A percentile compares a stretch with the other conserved stretches of the same genome.
Conservation (phyloP, 2,113 vertebrate genomes). For the Labrus mixtus region DNA sequence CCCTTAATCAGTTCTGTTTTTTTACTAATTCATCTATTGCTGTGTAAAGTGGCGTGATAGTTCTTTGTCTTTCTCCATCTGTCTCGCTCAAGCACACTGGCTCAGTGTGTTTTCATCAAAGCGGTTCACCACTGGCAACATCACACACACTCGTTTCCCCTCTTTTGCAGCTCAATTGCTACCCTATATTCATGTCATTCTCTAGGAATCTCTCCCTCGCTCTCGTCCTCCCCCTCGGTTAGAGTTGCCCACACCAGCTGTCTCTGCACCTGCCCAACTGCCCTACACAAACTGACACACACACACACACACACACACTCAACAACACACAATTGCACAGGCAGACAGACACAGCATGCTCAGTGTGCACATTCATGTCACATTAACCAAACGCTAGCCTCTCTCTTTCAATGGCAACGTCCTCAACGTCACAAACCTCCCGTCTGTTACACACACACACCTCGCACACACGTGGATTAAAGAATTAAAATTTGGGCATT, state of each 20-base stretch:
- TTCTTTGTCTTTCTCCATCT: slow-evolving; percentile 44
- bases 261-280: slow-evolving; percentile 84
- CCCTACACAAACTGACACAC: slow-evolving; percentile 33
- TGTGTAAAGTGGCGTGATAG: slow-evolving; percentile 23
- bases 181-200: slow-evolving; percentile 64
- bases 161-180: slow-evolving; percentile 50
- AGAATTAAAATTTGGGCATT: slow-evolving; percentile 55
- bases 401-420: slow-evolving; percentile 19
- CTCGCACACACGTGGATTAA: slow-evolving; percentile 55
- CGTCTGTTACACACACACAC: slow-evolving; percentile 26
- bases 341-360: slow-evolving; percentile 44
- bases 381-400: slow-evolving; percentile 5
- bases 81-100: slow-evolving; percentile 41
- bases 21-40: slow-evolving; percentile 23
- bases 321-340: slow-evolving; percentile 5
- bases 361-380: slow-evolving; percentile 42
- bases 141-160: slow-evolving; percentile 32
- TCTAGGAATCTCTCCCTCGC: slow-evolving; percentile 64
- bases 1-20: slow-evolving; percentile 11
- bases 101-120: slow-evolving; percentile 54
- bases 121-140: slow-evolving; percentile 41
- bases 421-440: slow-evolving; percentile 14
- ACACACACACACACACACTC: slow-evolving; percentile 34
- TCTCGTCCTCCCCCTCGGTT: slow-evolving; percentile 73
- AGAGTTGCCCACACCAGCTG: slow-evolving; percentile 83